A percentile compares a stretch with the other conserved stretches of the same genome.
Evolutionary conservation across 2,113 vertebrate genomes (phyloP).

Genomic region (Centropus unirufus): DNA sequence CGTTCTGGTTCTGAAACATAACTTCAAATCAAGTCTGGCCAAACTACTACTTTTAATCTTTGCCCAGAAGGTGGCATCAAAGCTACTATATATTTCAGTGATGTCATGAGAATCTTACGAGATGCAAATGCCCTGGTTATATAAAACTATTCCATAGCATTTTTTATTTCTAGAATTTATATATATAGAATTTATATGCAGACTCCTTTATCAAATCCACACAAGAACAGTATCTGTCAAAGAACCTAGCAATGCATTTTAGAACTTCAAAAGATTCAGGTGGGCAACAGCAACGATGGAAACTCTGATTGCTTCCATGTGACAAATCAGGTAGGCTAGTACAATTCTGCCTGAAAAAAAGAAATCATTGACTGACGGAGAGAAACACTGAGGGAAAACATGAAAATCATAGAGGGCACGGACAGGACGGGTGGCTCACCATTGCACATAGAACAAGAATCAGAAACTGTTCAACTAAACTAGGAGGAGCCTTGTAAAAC

Average conservation of each 20-base stretch:
- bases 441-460: neutral
- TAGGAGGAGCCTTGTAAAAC: neutral
- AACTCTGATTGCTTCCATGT: neutral
- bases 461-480: neutral
- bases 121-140: neutral
- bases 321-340: neutral
- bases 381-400: neutral
- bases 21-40: neutral
- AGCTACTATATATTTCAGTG: neutral
- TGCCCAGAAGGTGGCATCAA: slow-evolving; percentile 67
- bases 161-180: neutral
- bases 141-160: neutral
- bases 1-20: neutral
- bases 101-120: neutral
- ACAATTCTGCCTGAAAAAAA: neutral
- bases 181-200: neutral
- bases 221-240: neutral
- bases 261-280: neutral
- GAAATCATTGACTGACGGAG: neutral
- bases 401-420: neutral
- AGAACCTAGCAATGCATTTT: neutral
- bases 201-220: neutral
- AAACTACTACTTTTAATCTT: neutral
- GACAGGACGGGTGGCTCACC: neutral
- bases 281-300: neutral